These are phyloP conservation scores for Oreochromis niloticus DNA, from an alignment of 2,113 vertebrate genomes.

Conservation along the genomic window DNA sequence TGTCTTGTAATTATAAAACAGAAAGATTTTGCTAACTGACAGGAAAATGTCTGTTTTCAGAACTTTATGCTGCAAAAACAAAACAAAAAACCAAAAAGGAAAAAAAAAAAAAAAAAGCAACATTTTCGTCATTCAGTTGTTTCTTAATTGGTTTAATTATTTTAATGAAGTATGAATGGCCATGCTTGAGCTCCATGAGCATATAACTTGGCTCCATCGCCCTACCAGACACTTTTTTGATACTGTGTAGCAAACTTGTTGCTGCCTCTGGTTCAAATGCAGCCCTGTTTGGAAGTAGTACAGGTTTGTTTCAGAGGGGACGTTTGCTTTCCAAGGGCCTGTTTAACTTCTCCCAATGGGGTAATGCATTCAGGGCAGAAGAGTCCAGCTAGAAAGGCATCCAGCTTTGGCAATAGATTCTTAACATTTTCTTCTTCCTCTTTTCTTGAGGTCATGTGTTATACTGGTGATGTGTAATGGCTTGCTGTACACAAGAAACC, in stretches of 20 bases:
- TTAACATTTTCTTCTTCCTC: background rate
- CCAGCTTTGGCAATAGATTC: background rate
- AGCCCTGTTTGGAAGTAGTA: background rate
- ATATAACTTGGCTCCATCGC: background rate
- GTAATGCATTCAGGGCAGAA: background rate
- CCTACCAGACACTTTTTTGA: background rate
- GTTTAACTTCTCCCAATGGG: background rate
- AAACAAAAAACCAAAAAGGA: background rate
- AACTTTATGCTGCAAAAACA: background rate
- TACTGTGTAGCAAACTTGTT: background rate
- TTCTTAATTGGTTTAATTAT: background rate
- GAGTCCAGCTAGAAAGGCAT: background rate
- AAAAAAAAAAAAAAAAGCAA: fast-evolving
- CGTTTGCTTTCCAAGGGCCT: background rate
- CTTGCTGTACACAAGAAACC: background rate
- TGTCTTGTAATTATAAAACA: background rate
- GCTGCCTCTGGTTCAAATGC: background rate
- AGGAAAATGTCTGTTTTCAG: background rate
- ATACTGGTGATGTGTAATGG: background rate
- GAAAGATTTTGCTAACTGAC: background rate
- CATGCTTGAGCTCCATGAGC: background rate
- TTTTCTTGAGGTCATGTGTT: background rate
- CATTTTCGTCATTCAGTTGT: background rate
- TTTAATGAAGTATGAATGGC: background rate
- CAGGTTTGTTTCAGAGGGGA: background rate